phyloP scores from a whole-genome alignment of 2,888 invertebrate species.

The Cacoxenus indagator region DNA sequence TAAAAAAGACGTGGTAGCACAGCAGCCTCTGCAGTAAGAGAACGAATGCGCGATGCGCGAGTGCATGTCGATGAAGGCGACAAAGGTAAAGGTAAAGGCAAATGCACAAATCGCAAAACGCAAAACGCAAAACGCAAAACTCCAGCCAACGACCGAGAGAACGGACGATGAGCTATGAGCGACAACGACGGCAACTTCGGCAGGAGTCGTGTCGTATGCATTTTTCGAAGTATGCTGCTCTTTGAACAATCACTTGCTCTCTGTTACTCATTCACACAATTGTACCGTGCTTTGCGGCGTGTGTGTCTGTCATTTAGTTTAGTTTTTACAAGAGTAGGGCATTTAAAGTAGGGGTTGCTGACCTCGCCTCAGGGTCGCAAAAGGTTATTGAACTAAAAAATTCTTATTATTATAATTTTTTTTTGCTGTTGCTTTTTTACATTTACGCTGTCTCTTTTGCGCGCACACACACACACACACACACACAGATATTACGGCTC shows the following conservation, averaged over 20 bases:
- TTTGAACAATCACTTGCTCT: no score
- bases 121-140: conserved; percentile 5
- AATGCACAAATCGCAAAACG: conserved; percentile 22
- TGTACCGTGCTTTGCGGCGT: no score
- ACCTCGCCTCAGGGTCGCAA: conserved; percentile 72
- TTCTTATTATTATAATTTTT: not conserved
- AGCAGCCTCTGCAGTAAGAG: not conserved
- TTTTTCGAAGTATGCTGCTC: not conserved
- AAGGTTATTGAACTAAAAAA: conserved; percentile 69
- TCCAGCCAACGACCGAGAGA: conserved; percentile 54
- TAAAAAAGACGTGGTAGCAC: no score
- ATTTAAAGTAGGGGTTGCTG: conserved; percentile 67
- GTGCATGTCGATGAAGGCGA: conserved; percentile 6
- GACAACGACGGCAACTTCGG: conserved; percentile 19
- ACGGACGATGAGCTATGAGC: conserved; percentile 23
- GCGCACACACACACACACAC: conserved; percentile 1
- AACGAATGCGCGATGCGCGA: not conserved
- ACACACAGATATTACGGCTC: not conserved
- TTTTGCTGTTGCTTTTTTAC: not conserved
- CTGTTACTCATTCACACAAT: no score
- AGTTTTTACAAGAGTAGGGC: not conserved
- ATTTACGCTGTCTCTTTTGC: conserved; percentile 15
- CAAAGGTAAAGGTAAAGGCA: conserved; percentile 5
- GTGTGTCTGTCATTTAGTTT: no score
- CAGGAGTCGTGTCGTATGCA: not conserved